Evolutionary conservation across 2,113 vertebrate genomes (phyloP).

Genomic region (Rhagologus leucostigma): DNA sequence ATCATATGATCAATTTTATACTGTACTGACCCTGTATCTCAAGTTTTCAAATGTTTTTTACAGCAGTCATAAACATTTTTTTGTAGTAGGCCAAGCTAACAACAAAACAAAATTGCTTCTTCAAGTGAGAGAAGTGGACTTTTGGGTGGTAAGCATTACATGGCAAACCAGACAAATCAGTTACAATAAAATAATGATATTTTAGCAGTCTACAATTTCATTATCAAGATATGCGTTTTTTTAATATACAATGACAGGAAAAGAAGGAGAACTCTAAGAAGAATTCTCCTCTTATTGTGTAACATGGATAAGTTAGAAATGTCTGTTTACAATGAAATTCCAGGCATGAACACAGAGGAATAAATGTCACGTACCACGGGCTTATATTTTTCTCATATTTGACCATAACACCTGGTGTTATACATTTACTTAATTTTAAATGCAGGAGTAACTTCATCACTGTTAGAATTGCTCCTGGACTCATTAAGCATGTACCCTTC

Average conservation of each 20-base stretch:
- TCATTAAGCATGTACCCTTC: neutral
- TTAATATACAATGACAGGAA: neutral
- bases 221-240: neutral
- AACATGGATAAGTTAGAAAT: neutral
- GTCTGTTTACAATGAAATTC: neutral
- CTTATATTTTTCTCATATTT: neutral
- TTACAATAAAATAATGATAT: neutral
- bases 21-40: neutral
- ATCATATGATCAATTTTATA: neutral
- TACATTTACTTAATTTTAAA: neutral
- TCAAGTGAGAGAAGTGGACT: neutral
- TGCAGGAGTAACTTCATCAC: neutral
- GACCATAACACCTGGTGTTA: neutral
- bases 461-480: neutral
- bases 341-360: neutral
- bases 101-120: neutral
- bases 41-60: neutral
- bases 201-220: neutral
- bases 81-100: neutral
- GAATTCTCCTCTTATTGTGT: neutral
- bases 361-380: neutral
- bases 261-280: neutral
- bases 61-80: neutral
- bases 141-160: neutral
- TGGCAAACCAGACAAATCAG: neutral